phyloP scores from a whole-genome alignment of 2,888 invertebrate genomes.

The Campopleginae sp. region DNA sequence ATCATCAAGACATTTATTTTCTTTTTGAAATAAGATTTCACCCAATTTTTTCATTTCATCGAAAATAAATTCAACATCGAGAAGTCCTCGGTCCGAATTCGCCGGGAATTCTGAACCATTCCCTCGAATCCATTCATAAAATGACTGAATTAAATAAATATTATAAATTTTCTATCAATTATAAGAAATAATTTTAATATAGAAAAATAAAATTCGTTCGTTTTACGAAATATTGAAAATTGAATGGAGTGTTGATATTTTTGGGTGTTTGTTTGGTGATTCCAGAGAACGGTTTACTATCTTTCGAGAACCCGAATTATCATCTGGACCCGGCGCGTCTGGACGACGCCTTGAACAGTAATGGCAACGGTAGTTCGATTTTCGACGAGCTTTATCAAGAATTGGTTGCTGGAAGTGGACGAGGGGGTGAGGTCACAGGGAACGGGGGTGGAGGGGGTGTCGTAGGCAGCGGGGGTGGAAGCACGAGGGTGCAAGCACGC shows the following conservation, averaged over 20 bases:
- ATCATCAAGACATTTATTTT: neutral
- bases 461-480: conserved; percentile 85
- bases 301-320: conserved; percentile 97
- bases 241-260: neutral
- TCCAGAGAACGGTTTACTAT: conserved; percentile 95
- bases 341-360: conserved; percentile 90
- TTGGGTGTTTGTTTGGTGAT: conserved; percentile 73
- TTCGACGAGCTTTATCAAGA: conserved; percentile 90
- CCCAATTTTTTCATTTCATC: neutral
- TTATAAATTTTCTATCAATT: neutral
- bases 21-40: neutral
- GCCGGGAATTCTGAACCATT: neutral
- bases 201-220: neutral
- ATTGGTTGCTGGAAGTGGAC: conserved; percentile 85
- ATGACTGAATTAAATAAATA: neutral
- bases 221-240: neutral
- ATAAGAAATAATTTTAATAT: neutral
- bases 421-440: conserved; percentile 84
- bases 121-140: neutral
- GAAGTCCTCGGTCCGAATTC: neutral
- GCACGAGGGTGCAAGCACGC: conserved; percentile 84
- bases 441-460: conserved; percentile 86
- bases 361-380: conserved; percentile 86
- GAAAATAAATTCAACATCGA: neutral
- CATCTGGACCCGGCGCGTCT: conserved; percentile 91